Conservation (phyloP, 2,113 vertebrate genomes). For the Oreochromis spilurus region DNA sequence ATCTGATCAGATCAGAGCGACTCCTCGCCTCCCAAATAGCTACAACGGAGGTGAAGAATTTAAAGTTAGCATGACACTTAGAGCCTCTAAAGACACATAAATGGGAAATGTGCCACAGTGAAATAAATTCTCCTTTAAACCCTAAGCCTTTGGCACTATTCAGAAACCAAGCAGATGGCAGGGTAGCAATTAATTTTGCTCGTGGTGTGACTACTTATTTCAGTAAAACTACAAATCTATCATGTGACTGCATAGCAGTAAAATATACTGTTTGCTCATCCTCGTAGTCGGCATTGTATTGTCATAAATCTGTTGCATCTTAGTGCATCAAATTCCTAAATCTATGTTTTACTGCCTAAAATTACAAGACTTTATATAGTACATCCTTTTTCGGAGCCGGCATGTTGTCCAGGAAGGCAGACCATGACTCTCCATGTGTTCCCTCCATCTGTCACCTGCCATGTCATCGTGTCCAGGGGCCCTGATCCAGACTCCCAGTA, state of each 20-base stretch:
- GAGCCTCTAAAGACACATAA: not conserved
- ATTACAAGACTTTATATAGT: not conserved
- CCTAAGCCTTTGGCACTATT: not conserved
- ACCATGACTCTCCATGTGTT: conserved; percentile 10
- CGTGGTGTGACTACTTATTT: not conserved
- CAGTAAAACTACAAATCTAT: not conserved
- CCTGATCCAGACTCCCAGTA: conserved; percentile 18
- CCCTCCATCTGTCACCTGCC: conserved; percentile 54
- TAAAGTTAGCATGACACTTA: not conserved
- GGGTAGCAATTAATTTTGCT: not conserved
- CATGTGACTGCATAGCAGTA: not conserved
- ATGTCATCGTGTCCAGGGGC: conserved; percentile 10
- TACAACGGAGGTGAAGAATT: not conserved
- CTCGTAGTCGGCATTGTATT: not conserved
- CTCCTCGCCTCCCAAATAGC: not conserved
- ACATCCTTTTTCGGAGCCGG: not conserved
- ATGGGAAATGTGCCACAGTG: not conserved
- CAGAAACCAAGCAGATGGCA: conserved; percentile 10
- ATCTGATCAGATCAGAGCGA: not conserved
- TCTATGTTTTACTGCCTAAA: not conserved
- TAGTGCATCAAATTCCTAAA: not conserved
- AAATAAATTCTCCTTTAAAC: not conserved
- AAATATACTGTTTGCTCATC: not conserved
- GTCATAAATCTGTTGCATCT: not conserved
- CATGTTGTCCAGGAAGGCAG: not conserved